These are phyloP conservation scores for Zelleria hepariella DNA, from an alignment of 2,888 invertebrate genomes.

Conservation along the genomic window DNA sequence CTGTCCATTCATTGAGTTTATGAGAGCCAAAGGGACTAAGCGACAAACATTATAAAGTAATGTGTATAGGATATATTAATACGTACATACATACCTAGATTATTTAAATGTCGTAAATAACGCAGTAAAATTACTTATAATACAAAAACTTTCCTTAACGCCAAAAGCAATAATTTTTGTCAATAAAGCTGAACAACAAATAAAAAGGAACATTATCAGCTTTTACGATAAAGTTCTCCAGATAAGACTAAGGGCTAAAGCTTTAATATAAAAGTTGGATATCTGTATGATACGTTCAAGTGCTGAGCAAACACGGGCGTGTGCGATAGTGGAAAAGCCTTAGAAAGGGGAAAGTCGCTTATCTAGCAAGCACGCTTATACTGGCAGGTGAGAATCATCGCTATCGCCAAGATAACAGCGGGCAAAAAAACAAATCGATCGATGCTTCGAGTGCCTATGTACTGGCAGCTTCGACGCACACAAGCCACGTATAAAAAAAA, in stretches of 20 bases:
- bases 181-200: background rate
- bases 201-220: background rate
- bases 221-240: constrained; percentile 7
- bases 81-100: no score
- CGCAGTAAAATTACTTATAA: background rate
- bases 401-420: background rate
- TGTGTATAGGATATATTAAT: no score
- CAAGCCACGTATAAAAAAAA: background rate
- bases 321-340: constrained; percentile 6
- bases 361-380: background rate
- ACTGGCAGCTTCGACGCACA: background rate
- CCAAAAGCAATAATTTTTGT: background rate
- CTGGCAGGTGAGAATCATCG: constrained; percentile 51
- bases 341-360: constrained; percentile 1
- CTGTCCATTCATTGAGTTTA: background rate
- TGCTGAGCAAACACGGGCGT: constrained; percentile 30
- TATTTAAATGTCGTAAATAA: no score
- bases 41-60: no score
- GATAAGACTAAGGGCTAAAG: constrained; percentile 48
- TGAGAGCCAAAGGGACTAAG: no score
- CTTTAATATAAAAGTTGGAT: constrained; percentile 50
- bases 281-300: constrained; percentile 40
- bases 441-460: background rate
- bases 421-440: background rate
- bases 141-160: background rate